Evolutionary conservation across 2,797 vertebrate genomes (phyloP), one percentile per base, ranked within the genome.

Genomic region (Cossypha dichroa): DNA sequence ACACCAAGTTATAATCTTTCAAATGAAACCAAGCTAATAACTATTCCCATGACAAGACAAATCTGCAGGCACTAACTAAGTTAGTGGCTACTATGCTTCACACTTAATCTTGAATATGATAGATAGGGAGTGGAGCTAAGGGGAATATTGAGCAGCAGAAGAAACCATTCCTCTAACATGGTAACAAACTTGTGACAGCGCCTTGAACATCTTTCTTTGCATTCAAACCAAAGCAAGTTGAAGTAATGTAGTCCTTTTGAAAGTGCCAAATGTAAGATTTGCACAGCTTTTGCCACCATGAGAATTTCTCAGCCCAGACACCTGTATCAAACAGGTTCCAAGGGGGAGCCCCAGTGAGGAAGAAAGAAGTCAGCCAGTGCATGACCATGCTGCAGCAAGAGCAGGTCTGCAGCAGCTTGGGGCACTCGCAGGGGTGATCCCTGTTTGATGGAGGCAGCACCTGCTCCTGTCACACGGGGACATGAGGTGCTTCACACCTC

Each of bases 11-110:
- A 69, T 40, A 84, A 81, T 76, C 82, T 94, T 92, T 92, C 76
- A 82, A 64, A 86, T 51, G 52, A 94, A 95, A 85, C 69, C 89
- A 91, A 95, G 59, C 51, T 88, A 94, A 88, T 85, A 93, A 93
- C 70, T 76, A 81, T 59, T 96, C 56, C 62, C 80, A 76, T 34
- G 40, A 60, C 69, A 91, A 94, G 83, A 86, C 15, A 76, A 86
- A 96, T 92, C 76, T 90, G 18, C 49, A 74, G 68, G 60, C 62
- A 54, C 69, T 94, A 91, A 93, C 26, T 83, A 82, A 70, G 88
- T 93, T 96, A 95, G 78, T 89, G 78, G 26, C 63, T 83, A 51
- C 92, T 87, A 74, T 41, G 33, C 62, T 85, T 76, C 41, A 56
- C 63, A 45, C 84, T 91, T 95, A 86, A 82, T 90, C 85, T 76